Conservation (phyloP, 2,888 invertebrate genomes). For the Tipula lateralis region DNA sequence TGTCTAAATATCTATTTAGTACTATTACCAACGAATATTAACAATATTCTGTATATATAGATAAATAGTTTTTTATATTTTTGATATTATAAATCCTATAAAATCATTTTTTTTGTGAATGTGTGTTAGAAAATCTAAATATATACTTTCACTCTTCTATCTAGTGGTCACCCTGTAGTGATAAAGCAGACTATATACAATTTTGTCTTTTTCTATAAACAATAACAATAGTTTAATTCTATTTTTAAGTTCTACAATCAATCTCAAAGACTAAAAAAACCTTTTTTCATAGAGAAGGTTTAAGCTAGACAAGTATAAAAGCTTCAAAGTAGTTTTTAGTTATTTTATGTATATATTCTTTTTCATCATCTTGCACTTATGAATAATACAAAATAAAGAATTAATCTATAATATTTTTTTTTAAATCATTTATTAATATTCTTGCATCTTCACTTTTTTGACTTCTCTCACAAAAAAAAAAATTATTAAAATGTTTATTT, state of each 20-base stretch:
- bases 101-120: background rate
- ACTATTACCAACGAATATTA: background rate
- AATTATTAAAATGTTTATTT: background rate
- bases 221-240: no score
- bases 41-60: background rate
- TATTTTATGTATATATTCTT: background rate
- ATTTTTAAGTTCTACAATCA: background rate
- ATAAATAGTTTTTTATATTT: background rate
- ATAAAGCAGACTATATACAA: background rate
- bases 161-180: background rate
- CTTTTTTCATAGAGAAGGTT: background rate
- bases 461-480: constrained; percentile 7
- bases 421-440: background rate
- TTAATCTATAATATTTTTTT: background rate
- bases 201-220: background rate
- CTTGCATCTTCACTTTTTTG: background rate
- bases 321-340: background rate
- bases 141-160: background rate
- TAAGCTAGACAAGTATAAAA: background rate
- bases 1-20: background rate
- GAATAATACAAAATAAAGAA: background rate
- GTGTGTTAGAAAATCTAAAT: background rate
- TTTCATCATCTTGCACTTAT: background rate
- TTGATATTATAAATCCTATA: background rate
- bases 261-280: background rate